Conservation (phyloP, 2,113 vertebrate species). For the Zootoca vivipara region DNA sequence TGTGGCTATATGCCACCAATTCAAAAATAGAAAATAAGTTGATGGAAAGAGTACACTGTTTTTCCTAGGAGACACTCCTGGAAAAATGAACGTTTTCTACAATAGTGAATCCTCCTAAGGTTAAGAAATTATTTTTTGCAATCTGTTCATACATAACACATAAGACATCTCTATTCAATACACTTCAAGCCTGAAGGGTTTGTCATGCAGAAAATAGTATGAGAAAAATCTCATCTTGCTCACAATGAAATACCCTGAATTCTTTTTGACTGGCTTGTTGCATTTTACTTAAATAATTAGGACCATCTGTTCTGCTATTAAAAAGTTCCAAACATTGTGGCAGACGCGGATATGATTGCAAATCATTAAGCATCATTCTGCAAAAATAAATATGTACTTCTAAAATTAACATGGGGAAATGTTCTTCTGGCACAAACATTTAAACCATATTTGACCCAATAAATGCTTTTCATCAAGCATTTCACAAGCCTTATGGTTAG, state of each 20-base stretch:
- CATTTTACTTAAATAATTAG: slow-evolving; percentile 60
- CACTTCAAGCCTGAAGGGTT: slow-evolving; percentile 34
- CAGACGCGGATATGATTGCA: slow-evolving; percentile 36
- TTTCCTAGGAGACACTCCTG: neutral
- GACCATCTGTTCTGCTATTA: slow-evolving; percentile 56
- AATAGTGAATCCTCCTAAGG: slow-evolving; percentile 14
- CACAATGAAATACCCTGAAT: slow-evolving; percentile 38
- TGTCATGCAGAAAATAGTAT: slow-evolving; percentile 28
- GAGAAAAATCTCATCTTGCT: neutral
- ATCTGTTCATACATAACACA: neutral
- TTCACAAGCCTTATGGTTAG: neutral
- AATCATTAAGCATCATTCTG: slow-evolving; percentile 47
- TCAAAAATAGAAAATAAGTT: slow-evolving; percentile 36
- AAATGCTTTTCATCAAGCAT: slow-evolving; percentile 9
- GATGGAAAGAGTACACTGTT: slow-evolving; percentile 8
- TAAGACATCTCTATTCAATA: slow-evolving; percentile 18
- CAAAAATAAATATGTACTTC: slow-evolving; percentile 18
- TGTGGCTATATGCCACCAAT: slow-evolving; percentile 27
- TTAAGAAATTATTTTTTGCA: slow-evolving; percentile 44
- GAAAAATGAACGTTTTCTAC: slow-evolving; percentile 16
- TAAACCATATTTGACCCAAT: slow-evolving; percentile 15
- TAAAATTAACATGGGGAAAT: slow-evolving; percentile 21
- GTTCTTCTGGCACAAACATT: neutral
- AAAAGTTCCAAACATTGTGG: slow-evolving; percentile 37
- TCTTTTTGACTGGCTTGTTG: slow-evolving; percentile 48